Percentiles rank a stretch among this genome's conserved stretches.
phyloP scores from a whole-genome alignment of 2,888 invertebrate species.

The Apoda limacodes region DNA sequence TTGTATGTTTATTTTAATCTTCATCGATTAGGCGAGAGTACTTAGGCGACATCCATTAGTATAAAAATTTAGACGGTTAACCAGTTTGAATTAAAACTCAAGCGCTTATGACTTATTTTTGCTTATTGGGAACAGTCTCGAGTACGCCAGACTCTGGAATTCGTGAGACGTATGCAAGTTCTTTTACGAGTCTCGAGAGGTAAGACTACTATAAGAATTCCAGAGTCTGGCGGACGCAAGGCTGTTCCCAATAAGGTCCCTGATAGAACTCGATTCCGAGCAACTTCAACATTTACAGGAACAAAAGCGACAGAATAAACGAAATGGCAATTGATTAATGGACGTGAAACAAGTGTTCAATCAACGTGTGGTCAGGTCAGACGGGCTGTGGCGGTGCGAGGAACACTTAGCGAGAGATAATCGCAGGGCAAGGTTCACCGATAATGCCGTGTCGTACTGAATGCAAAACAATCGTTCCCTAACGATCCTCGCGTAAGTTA shows the following conservation, averaged over 20 bases:
- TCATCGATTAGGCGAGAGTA: too few species aligned
- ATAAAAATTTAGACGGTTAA: too few species aligned
- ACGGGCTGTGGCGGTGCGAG: constrained; percentile 22
- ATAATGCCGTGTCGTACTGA: constrained; percentile 28
- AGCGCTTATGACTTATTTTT: too few species aligned
- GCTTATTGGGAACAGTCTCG: too few species aligned
- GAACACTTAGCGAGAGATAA: constrained; percentile 20
- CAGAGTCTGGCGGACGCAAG: background rate
- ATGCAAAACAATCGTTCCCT: constrained; percentile 51
- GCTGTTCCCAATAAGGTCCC: constrained; percentile 1
- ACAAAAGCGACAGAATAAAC: constrained; percentile 8
- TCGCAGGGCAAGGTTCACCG: constrained; percentile 27
- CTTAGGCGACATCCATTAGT: too few species aligned
- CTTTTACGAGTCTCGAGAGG: too few species aligned
- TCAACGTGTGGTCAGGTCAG: constrained; percentile 56
- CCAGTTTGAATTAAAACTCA: too few species aligned
- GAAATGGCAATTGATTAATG: constrained; percentile 32
- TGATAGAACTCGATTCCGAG: background rate
- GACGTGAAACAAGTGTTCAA: constrained; percentile 52
- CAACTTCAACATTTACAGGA: constrained; percentile 13
- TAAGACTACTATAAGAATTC: background rate
- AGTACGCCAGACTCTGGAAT: too few species aligned
- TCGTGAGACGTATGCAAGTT: too few species aligned
- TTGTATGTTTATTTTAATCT: too few species aligned
- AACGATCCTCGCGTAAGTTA: constrained; percentile 37